A percentile compares a stretch with the other conserved stretches of the same genome.
Evolutionary conservation across 37 sponge, comb jelly and placozoan species (phyloP).

Genomic region (Cladorhizidae sp.): DNA sequence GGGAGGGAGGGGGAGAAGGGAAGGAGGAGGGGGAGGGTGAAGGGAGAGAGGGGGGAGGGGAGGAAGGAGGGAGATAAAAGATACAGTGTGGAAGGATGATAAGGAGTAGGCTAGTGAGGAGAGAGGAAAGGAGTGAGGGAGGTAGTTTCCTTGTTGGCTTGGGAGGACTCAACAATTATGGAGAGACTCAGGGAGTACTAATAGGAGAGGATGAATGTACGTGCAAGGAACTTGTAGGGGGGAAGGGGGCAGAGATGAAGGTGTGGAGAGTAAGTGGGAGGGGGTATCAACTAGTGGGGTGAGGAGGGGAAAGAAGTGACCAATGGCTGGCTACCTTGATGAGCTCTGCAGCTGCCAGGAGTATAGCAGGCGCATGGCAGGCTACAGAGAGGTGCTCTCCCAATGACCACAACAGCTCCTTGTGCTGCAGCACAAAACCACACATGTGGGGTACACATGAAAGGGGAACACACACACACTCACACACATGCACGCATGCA

Average conservation of each 20-base stretch:
- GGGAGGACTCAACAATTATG: too few species aligned
- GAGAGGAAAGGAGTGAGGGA: not conserved
- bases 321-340: not conserved
- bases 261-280: not conserved
- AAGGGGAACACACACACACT: not conserved
- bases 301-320: not conserved
- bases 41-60: too few species aligned
- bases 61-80: too few species aligned
- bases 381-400: not conserved
- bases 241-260: not conserved
- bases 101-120: too few species aligned
- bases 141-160: too few species aligned
- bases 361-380: not conserved
- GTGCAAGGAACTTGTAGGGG: not conserved
- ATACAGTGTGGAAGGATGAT: too few species aligned
- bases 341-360: not conserved
- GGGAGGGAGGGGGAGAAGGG: too few species aligned
- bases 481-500: not conserved
- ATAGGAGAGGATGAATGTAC: not conserved
- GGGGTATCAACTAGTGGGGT: too few species aligned
- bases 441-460: not conserved
- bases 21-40: too few species aligned
- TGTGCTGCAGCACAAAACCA: not conserved
- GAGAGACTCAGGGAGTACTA: too few species aligned
- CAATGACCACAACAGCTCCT: constrained; percentile 8